Percentiles rank a stretch among this genome's conserved stretches.
Evolutionary conservation across 2,797 vertebrate species (phyloP).

Genomic region (Sebastes steindachneri): DNA sequence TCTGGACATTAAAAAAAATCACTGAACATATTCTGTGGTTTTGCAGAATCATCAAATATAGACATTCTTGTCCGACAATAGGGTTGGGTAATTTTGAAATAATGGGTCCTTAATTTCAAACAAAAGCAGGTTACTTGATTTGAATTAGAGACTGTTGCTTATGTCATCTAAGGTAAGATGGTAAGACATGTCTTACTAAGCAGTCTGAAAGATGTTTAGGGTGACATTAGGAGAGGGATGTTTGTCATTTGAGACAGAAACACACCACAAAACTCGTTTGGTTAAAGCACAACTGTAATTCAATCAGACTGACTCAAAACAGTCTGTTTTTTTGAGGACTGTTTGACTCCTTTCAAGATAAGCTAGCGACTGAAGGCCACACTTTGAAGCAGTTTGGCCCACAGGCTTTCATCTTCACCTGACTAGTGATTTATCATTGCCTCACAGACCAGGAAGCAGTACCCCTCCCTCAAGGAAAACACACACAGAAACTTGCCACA

Average conservation of each 20-base stretch:
- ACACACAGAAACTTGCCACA: slow-evolving; percentile 43
- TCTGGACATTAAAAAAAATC: not conserved
- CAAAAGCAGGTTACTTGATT: not conserved
- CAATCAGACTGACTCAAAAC: slow-evolving; percentile 54
- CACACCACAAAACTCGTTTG: not conserved
- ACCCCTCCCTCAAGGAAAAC: slow-evolving; percentile 66
- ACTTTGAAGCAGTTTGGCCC: slow-evolving; percentile 73
- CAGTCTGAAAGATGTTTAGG: not conserved
- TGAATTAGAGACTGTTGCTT: not conserved
- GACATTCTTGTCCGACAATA: not conserved
- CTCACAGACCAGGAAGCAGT: slow-evolving; percentile 65
- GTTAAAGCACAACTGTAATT: slow-evolving; percentile 40
- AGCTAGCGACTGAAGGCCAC: slow-evolving; percentile 68
- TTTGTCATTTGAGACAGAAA: slow-evolving; percentile 21
- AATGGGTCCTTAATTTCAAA: not conserved
- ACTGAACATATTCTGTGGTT: not conserved
- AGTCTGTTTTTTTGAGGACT: slow-evolving; percentile 58
- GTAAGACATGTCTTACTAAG: not conserved
- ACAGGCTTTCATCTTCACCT: slow-evolving; percentile 76
- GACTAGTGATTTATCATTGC: slow-evolving; percentile 74
- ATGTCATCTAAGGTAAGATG: not conserved
- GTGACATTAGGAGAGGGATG: not conserved
- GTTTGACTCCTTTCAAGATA: slow-evolving; percentile 71
- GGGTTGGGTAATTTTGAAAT: not conserved
- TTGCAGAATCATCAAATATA: not conserved